These are phyloP conservation scores for Pao palembangensis DNA, from an alignment of 2,113 vertebrate genomes.

Conservation along the genomic window DNA sequence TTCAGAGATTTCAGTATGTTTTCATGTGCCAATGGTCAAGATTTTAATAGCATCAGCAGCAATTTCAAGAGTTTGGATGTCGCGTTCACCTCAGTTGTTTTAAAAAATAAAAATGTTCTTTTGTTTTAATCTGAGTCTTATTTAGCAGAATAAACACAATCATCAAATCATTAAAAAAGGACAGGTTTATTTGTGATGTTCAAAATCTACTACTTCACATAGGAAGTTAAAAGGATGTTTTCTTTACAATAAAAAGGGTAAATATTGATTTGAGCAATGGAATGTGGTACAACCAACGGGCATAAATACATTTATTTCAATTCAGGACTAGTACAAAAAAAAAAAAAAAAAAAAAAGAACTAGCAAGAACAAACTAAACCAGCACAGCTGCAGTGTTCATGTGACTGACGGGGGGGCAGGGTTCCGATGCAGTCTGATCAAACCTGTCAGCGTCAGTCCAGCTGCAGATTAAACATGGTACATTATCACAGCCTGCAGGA, in stretches of 20 bases:
- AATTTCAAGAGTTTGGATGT: slow-evolving; percentile 48
- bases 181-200: slow-evolving; percentile 70
- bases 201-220: slow-evolving; percentile 67
- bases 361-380: slow-evolving; percentile 80
- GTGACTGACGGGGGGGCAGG: slow-evolving; percentile 76
- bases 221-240: slow-evolving; percentile 57
- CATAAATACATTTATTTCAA: slow-evolving; percentile 83
- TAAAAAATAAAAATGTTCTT: slow-evolving; percentile 44
- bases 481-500: slow-evolving; percentile 80
- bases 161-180: slow-evolving; percentile 25
- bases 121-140: slow-evolving; percentile 39
- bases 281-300: slow-evolving; percentile 79
- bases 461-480: slow-evolving; percentile 58
- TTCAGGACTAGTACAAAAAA: slow-evolving; percentile 83
- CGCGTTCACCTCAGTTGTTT: too few species aligned
- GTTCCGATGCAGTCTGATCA: slow-evolving; percentile 76
- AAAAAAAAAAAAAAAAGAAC: slow-evolving; percentile 38
- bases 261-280: slow-evolving; percentile 66
- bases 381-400: slow-evolving; percentile 88
- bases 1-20: slow-evolving; percentile 35
- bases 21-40: slow-evolving; percentile 32
- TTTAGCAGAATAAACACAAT: slow-evolving; percentile 15
- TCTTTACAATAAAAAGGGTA: slow-evolving; percentile 50
- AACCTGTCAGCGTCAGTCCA: slow-evolving; percentile 75
- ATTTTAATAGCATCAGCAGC: slow-evolving; percentile 33